These are phyloP conservation scores for Percina caprodes DNA, from an alignment of 2,113 vertebrate genomes.

Conservation along the genomic window DNA sequence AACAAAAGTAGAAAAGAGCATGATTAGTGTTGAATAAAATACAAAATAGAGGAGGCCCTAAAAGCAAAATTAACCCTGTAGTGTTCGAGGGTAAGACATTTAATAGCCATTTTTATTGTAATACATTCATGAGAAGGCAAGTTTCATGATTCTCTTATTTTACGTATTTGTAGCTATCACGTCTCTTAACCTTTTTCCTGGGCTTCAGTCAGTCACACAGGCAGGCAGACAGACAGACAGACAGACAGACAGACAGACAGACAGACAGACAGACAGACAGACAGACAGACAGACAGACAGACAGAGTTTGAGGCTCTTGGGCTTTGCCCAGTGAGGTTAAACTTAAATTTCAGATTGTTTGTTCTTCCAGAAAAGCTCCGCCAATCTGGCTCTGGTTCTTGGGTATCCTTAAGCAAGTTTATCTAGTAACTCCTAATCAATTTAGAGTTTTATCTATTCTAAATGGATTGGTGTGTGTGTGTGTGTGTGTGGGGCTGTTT, in stretches of 20 bases:
- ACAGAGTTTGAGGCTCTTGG: neutral
- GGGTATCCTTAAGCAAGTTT: conserved; percentile 13
- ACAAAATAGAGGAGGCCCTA: neutral
- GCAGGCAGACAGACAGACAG: too few relatives aligned
- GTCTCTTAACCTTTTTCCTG: neutral
- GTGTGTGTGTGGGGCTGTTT: neutral
- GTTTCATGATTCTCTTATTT: neutral
- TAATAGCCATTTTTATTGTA: neutral
- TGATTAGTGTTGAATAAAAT: neutral
- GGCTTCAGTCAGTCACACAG: too few relatives aligned
- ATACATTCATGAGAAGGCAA: neutral
- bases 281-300: conserved; percentile 1
- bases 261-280: too few relatives aligned
- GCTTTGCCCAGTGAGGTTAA: conserved; percentile 22
- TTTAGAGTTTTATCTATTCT: conserved; percentile 39
- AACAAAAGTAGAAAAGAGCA: neutral
- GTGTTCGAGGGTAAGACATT: neutral
- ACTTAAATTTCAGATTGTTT: neutral
- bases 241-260: neutral
- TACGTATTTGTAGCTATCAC: neutral
- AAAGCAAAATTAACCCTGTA: neutral
- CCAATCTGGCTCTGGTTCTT: conserved; percentile 3
- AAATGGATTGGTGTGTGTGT: neutral
- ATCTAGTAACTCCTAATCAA: neutral
- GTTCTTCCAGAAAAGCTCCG: conserved; percentile 7